phyloP scores from a whole-genome alignment of 2,797 vertebrate species.

The Paramormyrops hopkinsi region DNA sequence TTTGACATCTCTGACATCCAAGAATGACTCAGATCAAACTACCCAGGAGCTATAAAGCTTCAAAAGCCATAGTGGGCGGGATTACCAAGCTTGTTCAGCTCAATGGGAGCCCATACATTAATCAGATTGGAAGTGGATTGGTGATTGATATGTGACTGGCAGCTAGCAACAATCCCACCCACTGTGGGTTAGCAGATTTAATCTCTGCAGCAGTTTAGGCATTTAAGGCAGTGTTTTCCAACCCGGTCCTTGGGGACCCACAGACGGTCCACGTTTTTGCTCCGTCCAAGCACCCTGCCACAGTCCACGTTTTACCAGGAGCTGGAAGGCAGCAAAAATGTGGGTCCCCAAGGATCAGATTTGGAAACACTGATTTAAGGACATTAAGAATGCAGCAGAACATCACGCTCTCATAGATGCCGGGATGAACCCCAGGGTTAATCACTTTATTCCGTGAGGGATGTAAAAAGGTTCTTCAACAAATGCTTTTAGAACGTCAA shows the following conservation, averaged over 20 bases:
- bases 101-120: neutral
- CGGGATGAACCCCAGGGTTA: slow-evolving; percentile 7
- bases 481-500: slow-evolving; percentile 7
- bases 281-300: neutral
- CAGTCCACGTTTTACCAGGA: neutral
- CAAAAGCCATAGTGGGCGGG: neutral
- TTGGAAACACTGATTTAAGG: neutral
- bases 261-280: neutral
- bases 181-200: neutral
- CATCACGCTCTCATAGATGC: neutral
- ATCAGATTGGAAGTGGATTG: neutral
- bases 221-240: neutral
- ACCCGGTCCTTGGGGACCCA: neutral
- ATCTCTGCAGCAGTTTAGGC: neutral
- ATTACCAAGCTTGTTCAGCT: neutral
- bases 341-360: neutral
- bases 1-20: neutral
- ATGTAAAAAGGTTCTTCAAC: neutral
- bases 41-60: neutral
- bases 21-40: neutral
- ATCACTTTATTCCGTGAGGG: slow-evolving; percentile 15
- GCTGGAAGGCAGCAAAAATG: neutral
- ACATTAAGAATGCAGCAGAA: slow-evolving; percentile 10
- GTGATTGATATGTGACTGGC: neutral
- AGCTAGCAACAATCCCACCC: neutral